Percentiles rank a stretch among this genome's conserved stretches.
phyloP scores from a whole-genome alignment of 1,140 invertebrate species.

The Caenorhabditis briggsae region DNA sequence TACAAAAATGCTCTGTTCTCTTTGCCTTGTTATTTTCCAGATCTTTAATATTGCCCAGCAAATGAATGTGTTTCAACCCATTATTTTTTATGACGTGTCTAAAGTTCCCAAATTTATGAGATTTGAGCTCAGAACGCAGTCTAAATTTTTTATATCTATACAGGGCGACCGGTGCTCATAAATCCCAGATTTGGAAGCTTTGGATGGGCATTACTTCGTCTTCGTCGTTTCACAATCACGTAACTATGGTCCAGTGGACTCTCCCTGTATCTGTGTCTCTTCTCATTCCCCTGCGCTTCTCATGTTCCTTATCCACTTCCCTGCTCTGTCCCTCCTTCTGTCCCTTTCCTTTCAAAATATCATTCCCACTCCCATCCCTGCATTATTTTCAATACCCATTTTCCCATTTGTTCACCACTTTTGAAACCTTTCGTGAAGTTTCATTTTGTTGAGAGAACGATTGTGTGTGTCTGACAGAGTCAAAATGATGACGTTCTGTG shows the following conservation, averaged over 20 bases:
- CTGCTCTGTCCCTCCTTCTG: background rate
- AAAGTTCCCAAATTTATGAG: no score
- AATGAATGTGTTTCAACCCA: no score
- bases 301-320: background rate
- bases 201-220: no score
- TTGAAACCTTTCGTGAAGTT: background rate
- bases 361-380: background rate
- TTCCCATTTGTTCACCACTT: background rate
- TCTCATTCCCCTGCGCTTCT: background rate
- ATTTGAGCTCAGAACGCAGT: no score
- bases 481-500: background rate
- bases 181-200: no score
- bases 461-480: background rate
- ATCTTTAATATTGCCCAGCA: background rate
- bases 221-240: background rate
- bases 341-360: no score
- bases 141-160: no score
- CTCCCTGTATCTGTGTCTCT: slow-evolving; percentile 20
- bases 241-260: slow-evolving; percentile 1
- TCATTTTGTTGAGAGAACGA: background rate
- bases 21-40: background rate
- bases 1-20: background rate
- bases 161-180: no score
- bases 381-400: background rate
- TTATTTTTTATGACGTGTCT: no score